phyloP scores from a whole-genome alignment of 2,113 vertebrate genomes.

The Motacilla alba region DNA sequence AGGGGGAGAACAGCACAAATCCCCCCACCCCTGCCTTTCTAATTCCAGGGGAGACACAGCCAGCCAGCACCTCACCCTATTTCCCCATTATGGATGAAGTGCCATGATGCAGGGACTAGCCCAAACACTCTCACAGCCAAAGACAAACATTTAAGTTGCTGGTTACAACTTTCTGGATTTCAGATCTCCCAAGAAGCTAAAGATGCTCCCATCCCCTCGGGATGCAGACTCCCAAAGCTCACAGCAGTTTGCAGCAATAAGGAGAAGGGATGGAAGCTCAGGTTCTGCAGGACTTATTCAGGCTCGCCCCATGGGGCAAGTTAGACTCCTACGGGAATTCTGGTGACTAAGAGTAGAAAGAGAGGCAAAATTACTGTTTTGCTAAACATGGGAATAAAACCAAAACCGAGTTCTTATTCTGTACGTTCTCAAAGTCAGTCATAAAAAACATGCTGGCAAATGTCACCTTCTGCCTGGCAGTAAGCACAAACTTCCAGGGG shows the following conservation, averaged over 20 bases:
- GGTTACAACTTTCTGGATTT: neutral
- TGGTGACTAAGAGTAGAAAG: neutral
- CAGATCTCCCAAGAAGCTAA: neutral
- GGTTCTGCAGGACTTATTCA: neutral
- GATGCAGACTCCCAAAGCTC: neutral
- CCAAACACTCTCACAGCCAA: neutral
- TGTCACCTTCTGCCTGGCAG: constrained; percentile 49
- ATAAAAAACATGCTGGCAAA: constrained; percentile 35
- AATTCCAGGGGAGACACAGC: neutral
- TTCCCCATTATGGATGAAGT: neutral
- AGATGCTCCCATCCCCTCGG: neutral
- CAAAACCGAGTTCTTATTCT: neutral
- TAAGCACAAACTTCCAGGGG: constrained; percentile 29
- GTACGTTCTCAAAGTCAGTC: neutral
- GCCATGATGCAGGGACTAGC: neutral
- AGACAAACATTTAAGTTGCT: neutral
- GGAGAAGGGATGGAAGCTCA: neutral
- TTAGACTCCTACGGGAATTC: neutral
- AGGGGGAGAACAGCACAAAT: neutral
- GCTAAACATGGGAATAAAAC: neutral
- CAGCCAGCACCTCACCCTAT: neutral
- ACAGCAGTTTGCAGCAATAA: neutral
- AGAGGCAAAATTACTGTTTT: constrained; percentile 16
- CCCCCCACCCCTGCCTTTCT: neutral
- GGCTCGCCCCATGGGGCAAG: neutral